Conservation (phyloP, 2,888 invertebrate genomes). For the Rotaria magnacalcarata region DNA sequence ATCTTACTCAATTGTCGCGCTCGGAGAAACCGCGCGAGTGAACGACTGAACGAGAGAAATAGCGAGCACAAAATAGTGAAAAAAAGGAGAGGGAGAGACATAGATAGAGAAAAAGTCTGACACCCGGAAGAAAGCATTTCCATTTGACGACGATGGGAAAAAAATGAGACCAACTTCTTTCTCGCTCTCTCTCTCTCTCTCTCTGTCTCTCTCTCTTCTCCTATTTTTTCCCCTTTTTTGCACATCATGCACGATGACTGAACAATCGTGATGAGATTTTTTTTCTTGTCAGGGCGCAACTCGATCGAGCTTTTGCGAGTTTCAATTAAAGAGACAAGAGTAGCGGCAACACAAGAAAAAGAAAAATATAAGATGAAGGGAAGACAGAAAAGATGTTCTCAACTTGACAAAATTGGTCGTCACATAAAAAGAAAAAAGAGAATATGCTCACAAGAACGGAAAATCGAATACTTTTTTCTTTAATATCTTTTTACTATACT, state of each 20-base stretch:
- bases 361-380: background rate
- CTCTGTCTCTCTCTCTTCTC: background rate
- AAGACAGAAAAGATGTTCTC: background rate
- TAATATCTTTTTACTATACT: background rate
- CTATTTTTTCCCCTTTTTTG: background rate
- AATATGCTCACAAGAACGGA: background rate
- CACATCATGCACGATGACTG: conserved; percentile 1
- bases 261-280: conserved; percentile 11
- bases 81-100: background rate
- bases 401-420: background rate
- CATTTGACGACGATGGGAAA: conserved; percentile 23
- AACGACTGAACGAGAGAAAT: background rate
- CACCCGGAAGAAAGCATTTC: conserved; percentile 22
- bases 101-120: background rate
- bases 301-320: conserved; percentile 1
- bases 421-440: background rate
- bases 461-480: background rate
- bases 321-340: background rate
- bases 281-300: background rate
- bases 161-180: background rate
- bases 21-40: conserved; percentile 13
- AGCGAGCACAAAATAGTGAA: conserved; percentile 3
- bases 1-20: conserved; percentile 9
- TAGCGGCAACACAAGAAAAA: background rate
- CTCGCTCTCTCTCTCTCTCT: background rate